Evolutionary conservation across 2,797 vertebrate genomes (phyloP).

Genomic region (Chromis chromis): DNA sequence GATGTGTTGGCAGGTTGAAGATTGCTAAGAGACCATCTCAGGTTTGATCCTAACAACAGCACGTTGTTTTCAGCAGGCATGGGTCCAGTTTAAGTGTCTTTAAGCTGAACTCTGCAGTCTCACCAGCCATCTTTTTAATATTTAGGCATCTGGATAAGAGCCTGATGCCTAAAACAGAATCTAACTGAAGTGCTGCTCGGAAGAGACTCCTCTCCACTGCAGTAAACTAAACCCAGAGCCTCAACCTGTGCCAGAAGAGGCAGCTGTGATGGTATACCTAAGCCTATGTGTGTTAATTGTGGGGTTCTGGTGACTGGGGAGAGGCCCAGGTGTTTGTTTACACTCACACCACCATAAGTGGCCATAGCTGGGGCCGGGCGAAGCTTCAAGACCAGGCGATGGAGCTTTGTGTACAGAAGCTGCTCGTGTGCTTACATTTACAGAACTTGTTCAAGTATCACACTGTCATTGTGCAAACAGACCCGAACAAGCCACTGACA

Average conservation of each 20-base stretch:
- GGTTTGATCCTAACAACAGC: constrained; percentile 23
- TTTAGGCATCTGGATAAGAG: constrained; percentile 19
- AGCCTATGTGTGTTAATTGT: constrained; percentile 57
- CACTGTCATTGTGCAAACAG: constrained; percentile 66
- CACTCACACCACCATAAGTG: constrained; percentile 73
- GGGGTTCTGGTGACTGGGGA: constrained; percentile 59
- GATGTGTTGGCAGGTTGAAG: constrained; percentile 30
- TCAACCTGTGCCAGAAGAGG: constrained; percentile 51
- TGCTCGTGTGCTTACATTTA: constrained; percentile 67
- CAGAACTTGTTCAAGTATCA: constrained; percentile 61
- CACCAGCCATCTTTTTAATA: constrained; percentile 18
- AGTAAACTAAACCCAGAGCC: constrained; percentile 57
- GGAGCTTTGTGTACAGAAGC: constrained; percentile 71
- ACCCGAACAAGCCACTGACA: constrained; percentile 56
- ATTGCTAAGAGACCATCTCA: constrained; percentile 25
- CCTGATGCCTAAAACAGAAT: constrained; percentile 35
- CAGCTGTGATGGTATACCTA: constrained; percentile 57
- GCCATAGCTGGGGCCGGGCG: constrained; percentile 48
- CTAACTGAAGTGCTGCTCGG: constrained; percentile 41
- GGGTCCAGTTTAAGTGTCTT: constrained; percentile 15
- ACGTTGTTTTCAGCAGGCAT: constrained; percentile 9
- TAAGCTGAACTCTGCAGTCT: not conserved
- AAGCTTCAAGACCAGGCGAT: constrained; percentile 45
- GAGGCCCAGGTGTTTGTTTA: constrained; percentile 78
- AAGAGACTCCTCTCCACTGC: constrained; percentile 45